Evolutionary conservation across 2,888 invertebrate genomes (phyloP).

Genomic region (Eucera pruinosa): DNA sequence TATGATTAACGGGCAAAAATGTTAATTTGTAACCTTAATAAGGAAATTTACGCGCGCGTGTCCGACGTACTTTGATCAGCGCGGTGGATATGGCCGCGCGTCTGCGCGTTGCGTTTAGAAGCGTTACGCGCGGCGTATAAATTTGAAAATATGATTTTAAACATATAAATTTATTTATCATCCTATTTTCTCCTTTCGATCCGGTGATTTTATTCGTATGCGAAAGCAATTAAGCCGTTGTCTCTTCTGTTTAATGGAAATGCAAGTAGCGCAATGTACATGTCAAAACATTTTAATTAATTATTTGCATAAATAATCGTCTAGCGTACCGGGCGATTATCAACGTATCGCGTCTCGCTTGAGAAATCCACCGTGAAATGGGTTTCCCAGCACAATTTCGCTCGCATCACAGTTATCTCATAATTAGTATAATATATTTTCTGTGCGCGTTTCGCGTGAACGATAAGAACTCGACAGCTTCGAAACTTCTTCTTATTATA

Average conservation of each 20-base stretch:
- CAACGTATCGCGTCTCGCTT: constrained; percentile 42
- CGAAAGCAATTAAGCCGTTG: not conserved
- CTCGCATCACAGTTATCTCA: constrained; percentile 39
- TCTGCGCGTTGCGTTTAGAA: not conserved
- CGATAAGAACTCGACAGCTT: constrained; percentile 17
- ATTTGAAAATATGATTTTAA: constrained; percentile 1
- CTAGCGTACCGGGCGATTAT: constrained; percentile 17
- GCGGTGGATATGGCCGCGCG: not conserved
- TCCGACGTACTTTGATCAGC: constrained; percentile 6
- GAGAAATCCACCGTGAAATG: constrained; percentile 51
- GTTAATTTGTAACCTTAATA: constrained; percentile 52
- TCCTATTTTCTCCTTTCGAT: not conserved
- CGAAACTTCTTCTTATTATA: constrained; percentile 1
- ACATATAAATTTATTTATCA: constrained; percentile 31
- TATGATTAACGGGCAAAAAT: constrained; percentile 54
- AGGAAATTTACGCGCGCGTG: constrained; percentile 41
- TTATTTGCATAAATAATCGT: constrained; percentile 15
- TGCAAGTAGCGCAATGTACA: constrained; percentile 36
- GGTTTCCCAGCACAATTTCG: constrained; percentile 28
- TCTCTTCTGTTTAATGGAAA: not conserved
- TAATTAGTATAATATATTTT: constrained; percentile 43
- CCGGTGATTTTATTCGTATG: not conserved
- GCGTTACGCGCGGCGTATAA: not conserved
- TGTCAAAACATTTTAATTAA: constrained; percentile 45
- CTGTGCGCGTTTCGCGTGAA: constrained; percentile 12